phyloP scores from a whole-genome alignment of 2,113 vertebrate genomes.

The Uropsilus gracilis region DNA sequence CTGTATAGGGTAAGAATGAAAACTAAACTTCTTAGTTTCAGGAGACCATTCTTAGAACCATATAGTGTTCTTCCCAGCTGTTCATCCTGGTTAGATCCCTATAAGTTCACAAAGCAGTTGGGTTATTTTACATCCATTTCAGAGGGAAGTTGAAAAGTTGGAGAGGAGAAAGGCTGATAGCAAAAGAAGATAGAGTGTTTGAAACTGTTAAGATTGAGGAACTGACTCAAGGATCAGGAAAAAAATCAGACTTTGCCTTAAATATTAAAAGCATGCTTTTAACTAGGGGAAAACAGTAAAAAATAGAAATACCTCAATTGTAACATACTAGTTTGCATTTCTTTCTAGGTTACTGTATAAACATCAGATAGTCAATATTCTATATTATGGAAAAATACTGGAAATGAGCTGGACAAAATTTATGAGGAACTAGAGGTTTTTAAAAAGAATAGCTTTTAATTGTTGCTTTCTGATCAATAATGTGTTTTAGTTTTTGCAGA shows the following conservation, averaged over 20 bases:
- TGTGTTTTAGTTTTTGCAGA: background rate
- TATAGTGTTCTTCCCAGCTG: background rate
- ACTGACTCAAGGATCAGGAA: background rate
- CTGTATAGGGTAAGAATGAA: background rate
- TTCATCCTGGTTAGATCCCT: background rate
- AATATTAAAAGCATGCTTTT: conserved; percentile 37
- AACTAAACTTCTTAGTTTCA: conserved; percentile 39
- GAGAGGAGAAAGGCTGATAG: background rate
- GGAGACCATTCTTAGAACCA: background rate
- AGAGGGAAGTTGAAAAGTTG: background rate
- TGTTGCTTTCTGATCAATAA: conserved; percentile 1
- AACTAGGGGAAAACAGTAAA: conserved; percentile 33
- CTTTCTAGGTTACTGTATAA: conserved; percentile 6
- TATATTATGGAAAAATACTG: background rate
- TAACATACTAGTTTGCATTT: background rate
- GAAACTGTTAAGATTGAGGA: conserved; percentile 11
- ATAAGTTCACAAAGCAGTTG: background rate
- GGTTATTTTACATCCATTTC: background rate
- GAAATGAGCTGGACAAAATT: conserved; percentile 16
- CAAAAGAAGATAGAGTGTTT: background rate
- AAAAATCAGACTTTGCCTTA: background rate
- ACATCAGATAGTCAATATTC: background rate
- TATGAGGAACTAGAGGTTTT: background rate
- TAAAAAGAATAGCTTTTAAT: background rate
- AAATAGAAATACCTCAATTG: background rate